Percentiles rank a stretch among this genome's conserved stretches.
phyloP scores from a whole-genome alignment of 2,888 invertebrate genomes.

The Stenodema calcarata region DNA sequence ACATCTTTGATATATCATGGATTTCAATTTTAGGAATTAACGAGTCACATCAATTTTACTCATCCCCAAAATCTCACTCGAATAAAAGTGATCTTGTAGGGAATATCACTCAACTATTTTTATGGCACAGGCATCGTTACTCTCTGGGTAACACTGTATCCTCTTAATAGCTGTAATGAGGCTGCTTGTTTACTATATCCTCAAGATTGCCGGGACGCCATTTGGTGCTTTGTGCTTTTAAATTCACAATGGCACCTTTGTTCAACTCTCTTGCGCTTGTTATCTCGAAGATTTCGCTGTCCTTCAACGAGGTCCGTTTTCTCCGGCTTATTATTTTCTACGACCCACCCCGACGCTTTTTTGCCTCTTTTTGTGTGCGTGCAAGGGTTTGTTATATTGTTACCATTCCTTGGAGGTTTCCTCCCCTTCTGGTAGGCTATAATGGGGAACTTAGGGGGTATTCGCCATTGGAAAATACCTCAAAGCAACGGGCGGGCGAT shows the following conservation, averaged over 20 bases:
- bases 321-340: constrained; percentile 7
- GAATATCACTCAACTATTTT: no score
- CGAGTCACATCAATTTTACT: no score
- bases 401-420: neutral
- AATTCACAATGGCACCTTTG: constrained; percentile 28
- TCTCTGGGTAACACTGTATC: neutral
- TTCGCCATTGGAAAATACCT: no score
- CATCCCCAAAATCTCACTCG: no score
- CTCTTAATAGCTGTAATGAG: constrained; percentile 31
- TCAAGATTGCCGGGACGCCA: constrained; percentile 7
- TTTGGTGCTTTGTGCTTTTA: constrained; percentile 21
- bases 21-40: no score
- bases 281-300: constrained; percentile 25
- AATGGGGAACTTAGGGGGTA: no score
- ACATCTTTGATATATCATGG: no score
- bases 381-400: neutral
- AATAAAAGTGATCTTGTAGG: no score
- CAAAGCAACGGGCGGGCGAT: no score
- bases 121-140: no score
- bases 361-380: no score
- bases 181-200: constrained; percentile 28
- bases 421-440: no score
- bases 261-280: constrained; percentile 10
- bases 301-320: constrained; percentile 18
- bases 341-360: neutral